Conservation (phyloP, 2,888 invertebrate species). For the Salticus scenicus region DNA sequence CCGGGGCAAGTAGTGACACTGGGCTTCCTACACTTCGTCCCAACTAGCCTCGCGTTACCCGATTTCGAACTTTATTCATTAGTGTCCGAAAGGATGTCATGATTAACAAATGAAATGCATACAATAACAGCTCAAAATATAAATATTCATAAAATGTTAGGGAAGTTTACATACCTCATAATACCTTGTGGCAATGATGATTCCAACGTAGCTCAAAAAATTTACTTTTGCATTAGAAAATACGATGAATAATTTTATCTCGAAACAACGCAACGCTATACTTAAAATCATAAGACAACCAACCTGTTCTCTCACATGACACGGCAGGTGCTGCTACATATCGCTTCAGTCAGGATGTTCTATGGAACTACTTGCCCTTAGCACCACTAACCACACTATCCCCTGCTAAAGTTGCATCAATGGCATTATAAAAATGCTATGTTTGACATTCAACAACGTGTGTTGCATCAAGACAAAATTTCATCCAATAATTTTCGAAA, state of each 20-base stretch:
- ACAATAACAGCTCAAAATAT: neutral
- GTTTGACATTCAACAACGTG: no score
- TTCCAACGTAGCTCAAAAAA: slow-evolving; percentile 5
- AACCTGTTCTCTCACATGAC: neutral
- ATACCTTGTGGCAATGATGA: neutral
- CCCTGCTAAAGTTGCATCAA: no score
- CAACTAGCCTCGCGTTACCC: neutral
- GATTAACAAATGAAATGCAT: neutral
- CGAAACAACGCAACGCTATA: neutral
- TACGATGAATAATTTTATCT: neutral
- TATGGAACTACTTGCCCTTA: neutral
- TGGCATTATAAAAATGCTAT: no score
- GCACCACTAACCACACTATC: neutral
- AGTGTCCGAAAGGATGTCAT: neutral
- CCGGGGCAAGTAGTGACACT: neutral
- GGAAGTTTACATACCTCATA: neutral
- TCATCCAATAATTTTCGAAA: no score
- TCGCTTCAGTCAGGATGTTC: neutral
- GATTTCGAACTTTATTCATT: neutral
- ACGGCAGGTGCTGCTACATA: neutral
- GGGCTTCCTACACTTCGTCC: no score
- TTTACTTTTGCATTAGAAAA: neutral
- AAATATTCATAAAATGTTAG: neutral
- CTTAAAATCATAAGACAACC: neutral
- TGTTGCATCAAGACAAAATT: no score